These are phyloP conservation scores for Phyllotreta cruciferae DNA, from an alignment of 2,888 invertebrate genomes.

Conservation along the genomic window DNA sequence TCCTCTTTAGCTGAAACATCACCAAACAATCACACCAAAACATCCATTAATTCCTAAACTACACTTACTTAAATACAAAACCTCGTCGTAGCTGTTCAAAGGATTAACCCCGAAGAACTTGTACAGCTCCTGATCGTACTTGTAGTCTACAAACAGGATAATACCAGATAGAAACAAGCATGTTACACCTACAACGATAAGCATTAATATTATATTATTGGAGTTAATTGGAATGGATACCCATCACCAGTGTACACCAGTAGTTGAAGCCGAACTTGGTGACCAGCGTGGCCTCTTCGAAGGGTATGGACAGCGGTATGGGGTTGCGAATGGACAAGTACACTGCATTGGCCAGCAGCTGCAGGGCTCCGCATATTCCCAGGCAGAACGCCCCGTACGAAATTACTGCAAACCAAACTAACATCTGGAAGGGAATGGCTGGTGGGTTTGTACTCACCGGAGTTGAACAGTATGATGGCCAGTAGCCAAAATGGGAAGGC, in stretches of 20 bases:
- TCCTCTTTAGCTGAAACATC: slow-evolving; percentile 44
- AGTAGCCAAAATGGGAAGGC: slow-evolving; percentile 67
- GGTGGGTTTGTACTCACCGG: too few species aligned
- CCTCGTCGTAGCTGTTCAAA: slow-evolving; percentile 62
- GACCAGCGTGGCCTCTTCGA: slow-evolving; percentile 59
- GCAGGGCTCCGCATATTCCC: slow-evolving; percentile 61
- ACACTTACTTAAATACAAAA: slow-evolving; percentile 58
- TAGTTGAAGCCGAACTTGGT: slow-evolving; percentile 63
- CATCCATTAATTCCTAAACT: not conserved
- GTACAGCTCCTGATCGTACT: slow-evolving; percentile 59
- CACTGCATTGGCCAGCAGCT: slow-evolving; percentile 63
- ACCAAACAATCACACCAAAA: slow-evolving; percentile 7
- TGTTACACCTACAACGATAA: slow-evolving; percentile 57
- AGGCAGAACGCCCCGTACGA: slow-evolving; percentile 63
- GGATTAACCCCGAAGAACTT: slow-evolving; percentile 64
- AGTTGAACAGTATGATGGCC: slow-evolving; percentile 63
- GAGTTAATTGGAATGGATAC: slow-evolving; percentile 49
- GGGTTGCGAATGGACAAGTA: slow-evolving; percentile 64
- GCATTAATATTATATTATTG: not conserved
- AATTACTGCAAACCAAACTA: slow-evolving; percentile 53
- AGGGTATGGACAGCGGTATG: slow-evolving; percentile 62
- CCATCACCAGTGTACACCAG: slow-evolving; percentile 62
- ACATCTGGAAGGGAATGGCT: too few species aligned
- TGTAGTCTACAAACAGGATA: slow-evolving; percentile 60
- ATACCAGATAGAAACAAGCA: slow-evolving; percentile 59